phyloP scores from a whole-genome alignment of 1,140 invertebrate genomes.

The Drosophila pectinifera region DNA sequence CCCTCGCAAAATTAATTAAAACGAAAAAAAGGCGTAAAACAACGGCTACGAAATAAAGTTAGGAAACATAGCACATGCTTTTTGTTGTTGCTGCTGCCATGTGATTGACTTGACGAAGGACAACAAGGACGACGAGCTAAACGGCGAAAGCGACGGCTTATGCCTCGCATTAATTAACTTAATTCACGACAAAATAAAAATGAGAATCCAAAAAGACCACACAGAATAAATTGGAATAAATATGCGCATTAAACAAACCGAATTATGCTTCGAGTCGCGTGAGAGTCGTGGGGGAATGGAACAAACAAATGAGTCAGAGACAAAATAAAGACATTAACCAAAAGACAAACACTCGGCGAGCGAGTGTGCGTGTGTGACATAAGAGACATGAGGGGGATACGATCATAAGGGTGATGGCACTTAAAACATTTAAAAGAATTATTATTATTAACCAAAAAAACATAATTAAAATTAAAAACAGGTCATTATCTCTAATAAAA shows the following conservation, averaged over 20 bases:
- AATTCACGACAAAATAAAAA: conserved; percentile 64
- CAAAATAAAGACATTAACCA: conserved; percentile 56
- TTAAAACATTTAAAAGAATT: conserved; percentile 2
- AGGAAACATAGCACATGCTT: conserved; percentile 36
- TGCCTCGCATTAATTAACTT: conserved; percentile 74
- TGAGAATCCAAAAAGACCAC: conserved; percentile 26
- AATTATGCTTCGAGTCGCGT: conserved; percentile 41
- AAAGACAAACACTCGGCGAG: conserved; percentile 13
- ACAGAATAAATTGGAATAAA: conserved; percentile 46
- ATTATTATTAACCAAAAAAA: no score
- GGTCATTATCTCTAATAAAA: no score
- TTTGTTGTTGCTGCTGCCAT: conserved; percentile 35
- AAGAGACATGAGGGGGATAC: not conserved
- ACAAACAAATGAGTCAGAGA: not conserved
- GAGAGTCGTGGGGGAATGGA: not conserved
- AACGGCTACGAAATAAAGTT: conserved; percentile 40
- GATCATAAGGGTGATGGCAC: not conserved
- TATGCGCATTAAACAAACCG: conserved; percentile 62
- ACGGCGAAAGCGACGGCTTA: conserved; percentile 56
- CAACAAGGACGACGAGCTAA: conserved; percentile 63
- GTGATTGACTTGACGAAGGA: conserved; percentile 79
- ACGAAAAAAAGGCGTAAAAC: conserved; percentile 53
- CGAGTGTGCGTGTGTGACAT: not conserved
- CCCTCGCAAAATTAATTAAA: conserved; percentile 75
- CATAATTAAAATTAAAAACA: no score